phyloP scores from a whole-genome alignment of 2,888 invertebrate genomes.

The Acleris emargana region DNA sequence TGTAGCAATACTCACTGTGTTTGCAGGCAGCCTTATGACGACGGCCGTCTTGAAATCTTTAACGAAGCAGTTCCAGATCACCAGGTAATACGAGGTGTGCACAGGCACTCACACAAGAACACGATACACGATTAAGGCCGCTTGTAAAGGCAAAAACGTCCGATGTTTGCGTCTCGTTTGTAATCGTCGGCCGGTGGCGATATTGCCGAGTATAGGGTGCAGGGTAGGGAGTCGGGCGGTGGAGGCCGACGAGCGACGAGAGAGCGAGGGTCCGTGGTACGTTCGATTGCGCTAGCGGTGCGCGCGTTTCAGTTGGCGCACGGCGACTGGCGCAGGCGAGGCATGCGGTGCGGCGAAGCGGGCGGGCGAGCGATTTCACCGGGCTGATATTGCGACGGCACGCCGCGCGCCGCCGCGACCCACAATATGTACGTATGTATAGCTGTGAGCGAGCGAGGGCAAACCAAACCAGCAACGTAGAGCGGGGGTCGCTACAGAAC shows the following conservation, averaged over 20 bases:
- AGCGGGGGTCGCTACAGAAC: conserved; percentile 66
- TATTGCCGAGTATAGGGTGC: conserved; percentile 44
- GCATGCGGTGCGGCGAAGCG: conserved; percentile 78
- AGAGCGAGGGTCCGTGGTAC: conserved; percentile 64
- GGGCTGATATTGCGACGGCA: conserved; percentile 82
- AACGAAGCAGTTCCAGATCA: conserved; percentile 63
- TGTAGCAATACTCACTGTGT: conserved; percentile 73
- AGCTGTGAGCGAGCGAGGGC: conserved; percentile 73
- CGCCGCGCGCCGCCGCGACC: conserved; percentile 69
- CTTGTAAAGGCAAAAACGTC: conserved; percentile 50
- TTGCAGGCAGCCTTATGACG: conserved; percentile 83
- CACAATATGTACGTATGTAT: conserved; percentile 63
- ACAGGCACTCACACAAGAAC: conserved; percentile 62
- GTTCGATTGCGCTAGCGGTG: conserved; percentile 80
- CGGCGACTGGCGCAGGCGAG: conserved; percentile 82
- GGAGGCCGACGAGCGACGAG: conserved; percentile 61
- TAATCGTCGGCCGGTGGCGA: conserved; percentile 58
- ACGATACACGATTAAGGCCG: conserved; percentile 42
- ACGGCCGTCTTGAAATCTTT: conserved; percentile 80
- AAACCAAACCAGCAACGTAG: conserved; percentile 60
- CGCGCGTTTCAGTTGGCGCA: conserved; percentile 84
- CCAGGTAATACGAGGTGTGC: conserved; percentile 65
- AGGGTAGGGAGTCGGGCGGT: conserved; percentile 42
- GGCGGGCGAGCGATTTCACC: conserved; percentile 83
- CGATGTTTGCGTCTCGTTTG: conserved; percentile 51